A percentile compares a stretch with the other conserved stretches of the same genome.
phyloP scores from a whole-genome alignment of 1,140 invertebrate species.

The Trinorchestia longiramus region DNA sequence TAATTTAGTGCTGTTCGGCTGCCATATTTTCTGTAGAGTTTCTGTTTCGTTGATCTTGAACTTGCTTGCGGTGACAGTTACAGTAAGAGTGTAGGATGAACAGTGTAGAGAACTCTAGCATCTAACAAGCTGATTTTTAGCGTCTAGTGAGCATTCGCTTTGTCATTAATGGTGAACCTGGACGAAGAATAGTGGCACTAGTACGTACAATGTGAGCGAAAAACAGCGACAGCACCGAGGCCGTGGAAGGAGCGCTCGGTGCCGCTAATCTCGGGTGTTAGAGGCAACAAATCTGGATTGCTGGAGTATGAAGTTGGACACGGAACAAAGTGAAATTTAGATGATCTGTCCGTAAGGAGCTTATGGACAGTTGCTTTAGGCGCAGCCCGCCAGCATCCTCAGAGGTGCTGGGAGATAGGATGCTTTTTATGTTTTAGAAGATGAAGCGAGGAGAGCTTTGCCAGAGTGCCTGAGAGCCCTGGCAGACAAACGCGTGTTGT shows the following conservation, averaged over 20 bases:
- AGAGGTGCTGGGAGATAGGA: slow-evolving; percentile 10
- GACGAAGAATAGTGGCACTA: slow-evolving; percentile 49
- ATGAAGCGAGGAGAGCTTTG: not conserved
- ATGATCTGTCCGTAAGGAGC: slow-evolving; percentile 66
- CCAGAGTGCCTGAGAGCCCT: not conserved
- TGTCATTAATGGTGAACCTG: not conserved
- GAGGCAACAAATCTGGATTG: slow-evolving; percentile 66
- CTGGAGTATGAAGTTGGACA: slow-evolving; percentile 66
- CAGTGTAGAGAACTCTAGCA: not conserved
- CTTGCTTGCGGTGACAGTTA: not conserved
- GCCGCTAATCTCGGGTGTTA: slow-evolving; percentile 66
- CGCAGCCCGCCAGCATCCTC: slow-evolving; percentile 32
- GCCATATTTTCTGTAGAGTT: not conserved
- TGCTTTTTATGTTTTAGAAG: slow-evolving; percentile 29
- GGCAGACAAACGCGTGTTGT: not conserved
- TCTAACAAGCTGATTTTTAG: not conserved
- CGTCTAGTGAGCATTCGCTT: not conserved
- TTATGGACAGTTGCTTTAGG: slow-evolving; percentile 65
- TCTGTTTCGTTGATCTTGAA: too few relatives aligned
- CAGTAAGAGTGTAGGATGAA: not conserved
- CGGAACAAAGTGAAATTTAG: slow-evolving; percentile 67
- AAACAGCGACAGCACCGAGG: slow-evolving; percentile 38
- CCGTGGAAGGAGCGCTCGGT: slow-evolving; percentile 50
- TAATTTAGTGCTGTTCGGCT: not conserved
- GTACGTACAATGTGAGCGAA: slow-evolving; percentile 53